Conservation (phyloP, 2,797 vertebrate species). For the Pseudotriccus pelzelni region DNA sequence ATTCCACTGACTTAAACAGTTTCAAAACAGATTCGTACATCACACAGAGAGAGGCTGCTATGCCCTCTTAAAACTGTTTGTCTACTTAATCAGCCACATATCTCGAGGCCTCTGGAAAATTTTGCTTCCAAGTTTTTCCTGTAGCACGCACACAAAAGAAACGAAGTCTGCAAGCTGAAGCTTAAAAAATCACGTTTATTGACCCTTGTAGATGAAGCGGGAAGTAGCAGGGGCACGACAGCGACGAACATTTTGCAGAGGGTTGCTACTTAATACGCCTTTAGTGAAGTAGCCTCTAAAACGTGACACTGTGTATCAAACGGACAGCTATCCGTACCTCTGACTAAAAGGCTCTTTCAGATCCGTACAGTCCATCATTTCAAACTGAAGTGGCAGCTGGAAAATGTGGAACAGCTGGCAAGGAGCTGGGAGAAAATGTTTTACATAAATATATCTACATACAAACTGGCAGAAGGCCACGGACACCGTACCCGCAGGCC, state of each 20-base stretch:
- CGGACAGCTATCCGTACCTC: conserved; percentile 33
- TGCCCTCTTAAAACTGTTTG: conserved; percentile 48
- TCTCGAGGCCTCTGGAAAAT: conserved; percentile 23
- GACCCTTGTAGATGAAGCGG: neutral
- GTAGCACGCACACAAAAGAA: conserved; percentile 38
- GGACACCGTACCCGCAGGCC: conserved; percentile 49
- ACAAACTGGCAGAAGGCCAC: conserved; percentile 80
- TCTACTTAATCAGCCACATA: conserved; percentile 2
- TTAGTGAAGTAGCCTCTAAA: neutral
- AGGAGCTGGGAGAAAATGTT: conserved; percentile 86
- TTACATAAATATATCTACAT: conserved; percentile 89
- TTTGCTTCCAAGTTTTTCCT: neutral
- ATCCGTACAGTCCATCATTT: conserved; percentile 70
- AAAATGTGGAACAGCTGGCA: conserved; percentile 92
- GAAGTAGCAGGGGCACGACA: neutral
- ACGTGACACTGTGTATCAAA: neutral
- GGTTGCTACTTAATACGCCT: neutral
- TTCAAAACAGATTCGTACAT: neutral
- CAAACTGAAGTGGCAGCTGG: conserved; percentile 85
- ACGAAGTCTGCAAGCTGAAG: neutral
- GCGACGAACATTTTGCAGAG: neutral
- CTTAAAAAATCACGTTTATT: conserved; percentile 44
- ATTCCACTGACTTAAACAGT: neutral
- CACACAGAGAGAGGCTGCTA: neutral
- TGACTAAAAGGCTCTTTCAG: conserved; percentile 55